Evolutionary conservation across 2,888 invertebrate species (phyloP).

Genomic region (Nephrotoma appendiculata): DNA sequence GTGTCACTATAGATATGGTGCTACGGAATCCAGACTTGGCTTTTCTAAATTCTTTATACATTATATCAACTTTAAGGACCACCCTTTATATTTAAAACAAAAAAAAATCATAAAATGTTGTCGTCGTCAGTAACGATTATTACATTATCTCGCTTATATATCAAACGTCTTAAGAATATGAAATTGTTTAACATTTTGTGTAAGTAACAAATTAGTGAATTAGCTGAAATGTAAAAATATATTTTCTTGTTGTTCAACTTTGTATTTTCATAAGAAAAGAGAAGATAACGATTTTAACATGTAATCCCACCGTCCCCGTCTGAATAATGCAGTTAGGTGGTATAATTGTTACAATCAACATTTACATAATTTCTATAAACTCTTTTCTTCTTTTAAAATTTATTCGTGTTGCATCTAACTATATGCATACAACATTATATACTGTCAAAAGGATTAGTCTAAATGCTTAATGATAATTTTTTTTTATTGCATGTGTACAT

Average conservation of each 20-base stretch:
- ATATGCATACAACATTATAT: background rate
- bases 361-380: background rate
- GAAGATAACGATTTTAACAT: background rate
- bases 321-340: background rate
- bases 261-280: background rate
- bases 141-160: background rate
- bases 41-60: too few relatives aligned
- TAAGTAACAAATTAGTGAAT: background rate
- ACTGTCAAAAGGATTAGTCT: background rate
- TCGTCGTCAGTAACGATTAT: background rate
- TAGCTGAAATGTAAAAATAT: background rate
- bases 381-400: background rate
- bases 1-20: too few relatives aligned
- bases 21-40: too few relatives aligned
- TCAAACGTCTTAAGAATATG: background rate
- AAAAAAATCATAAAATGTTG: background rate
- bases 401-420: background rate
- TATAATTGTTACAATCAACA: background rate
- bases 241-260: background rate
- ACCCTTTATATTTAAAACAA: too few relatives aligned
- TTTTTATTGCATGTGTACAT: background rate
- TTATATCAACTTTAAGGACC: too few relatives aligned
- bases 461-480: background rate
- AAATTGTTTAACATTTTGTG: background rate
- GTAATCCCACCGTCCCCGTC: background rate